Percentiles rank a stretch among this genome's conserved stretches.
These are phyloP conservation scores for Eupithecia subfuscata DNA, from an alignment of 2,888 invertebrate genomes.

Conservation along the genomic window DNA sequence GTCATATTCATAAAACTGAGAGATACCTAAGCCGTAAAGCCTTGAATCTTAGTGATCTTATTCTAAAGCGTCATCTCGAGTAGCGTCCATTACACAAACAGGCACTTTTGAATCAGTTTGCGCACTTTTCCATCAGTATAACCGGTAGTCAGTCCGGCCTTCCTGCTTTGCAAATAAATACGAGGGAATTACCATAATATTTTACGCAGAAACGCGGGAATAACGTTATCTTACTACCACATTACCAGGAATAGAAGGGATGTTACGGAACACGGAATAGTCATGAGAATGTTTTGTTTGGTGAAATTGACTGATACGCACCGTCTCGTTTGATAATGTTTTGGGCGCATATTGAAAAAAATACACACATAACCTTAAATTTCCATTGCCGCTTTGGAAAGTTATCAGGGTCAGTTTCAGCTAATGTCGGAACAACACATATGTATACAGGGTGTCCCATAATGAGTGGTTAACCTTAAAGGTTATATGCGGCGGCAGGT, in stretches of 20 bases:
- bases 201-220: conserved; percentile 22
- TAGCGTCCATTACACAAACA: conserved; percentile 28
- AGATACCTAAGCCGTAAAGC: conserved; percentile 7
- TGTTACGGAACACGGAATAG: conserved; percentile 5
- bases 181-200: conserved; percentile 27
- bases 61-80: conserved; percentile 10
- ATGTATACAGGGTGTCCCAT: too few species aligned
- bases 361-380: neutral
- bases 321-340: neutral
- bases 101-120: conserved; percentile 20
- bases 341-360: neutral
- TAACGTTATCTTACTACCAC: conserved; percentile 22
- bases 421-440: neutral
- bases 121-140: conserved; percentile 22
- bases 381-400: neutral
- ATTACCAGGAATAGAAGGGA: conserved; percentile 18
- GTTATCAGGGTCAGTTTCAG: neutral
- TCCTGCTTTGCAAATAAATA: conserved; percentile 30
- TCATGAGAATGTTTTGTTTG: neutral
- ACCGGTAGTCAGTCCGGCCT: conserved; percentile 23
- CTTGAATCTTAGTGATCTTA: neutral
- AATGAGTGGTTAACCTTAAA: too few species aligned
- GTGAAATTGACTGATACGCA: too few species aligned
- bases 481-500: too few species aligned
- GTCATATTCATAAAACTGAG: neutral